Evolutionary conservation across 1,140 invertebrate genomes (phyloP).

Genomic region (Aphidius ervi): DNA sequence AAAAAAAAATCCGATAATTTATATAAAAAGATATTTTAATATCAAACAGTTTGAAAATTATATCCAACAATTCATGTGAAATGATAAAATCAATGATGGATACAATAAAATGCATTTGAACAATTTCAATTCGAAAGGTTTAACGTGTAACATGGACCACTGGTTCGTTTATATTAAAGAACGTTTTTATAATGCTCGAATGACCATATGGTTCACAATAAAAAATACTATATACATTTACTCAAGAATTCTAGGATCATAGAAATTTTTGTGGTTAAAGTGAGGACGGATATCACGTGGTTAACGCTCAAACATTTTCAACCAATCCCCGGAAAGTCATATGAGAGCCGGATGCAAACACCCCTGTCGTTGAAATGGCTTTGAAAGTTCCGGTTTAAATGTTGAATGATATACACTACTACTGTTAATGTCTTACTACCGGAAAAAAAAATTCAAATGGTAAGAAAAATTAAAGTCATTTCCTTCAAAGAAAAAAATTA

Average conservation of each 20-base stretch:
- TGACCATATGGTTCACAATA: no score
- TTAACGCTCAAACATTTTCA: not conserved
- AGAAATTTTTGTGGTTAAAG: no score
- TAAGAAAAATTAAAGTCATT: not conserved
- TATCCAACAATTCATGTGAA: no score
- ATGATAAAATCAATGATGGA: no score
- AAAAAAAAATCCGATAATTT: no score
- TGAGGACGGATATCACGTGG: constrained; percentile 11
- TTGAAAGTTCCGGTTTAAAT: constrained; percentile 17
- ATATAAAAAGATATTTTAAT: constrained; percentile 28
- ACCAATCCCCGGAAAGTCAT: constrained; percentile 5
- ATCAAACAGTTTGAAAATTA: constrained; percentile 14
- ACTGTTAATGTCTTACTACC: constrained; percentile 2
- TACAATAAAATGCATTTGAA: no score
- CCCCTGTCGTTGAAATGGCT: constrained; percentile 13
- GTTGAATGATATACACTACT: constrained; percentile 5
- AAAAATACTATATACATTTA: no score
- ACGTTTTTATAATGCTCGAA: no score
- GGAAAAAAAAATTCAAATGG: constrained; percentile 5
- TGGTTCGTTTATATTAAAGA: no score
- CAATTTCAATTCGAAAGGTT: no score
- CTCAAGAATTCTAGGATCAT: no score
- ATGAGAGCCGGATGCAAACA: constrained; percentile 20
- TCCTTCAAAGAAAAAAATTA: not conserved
- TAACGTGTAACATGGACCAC: no score